phyloP scores from a whole-genome alignment of 2,888 invertebrate species.

The Aplocera efformata region DNA sequence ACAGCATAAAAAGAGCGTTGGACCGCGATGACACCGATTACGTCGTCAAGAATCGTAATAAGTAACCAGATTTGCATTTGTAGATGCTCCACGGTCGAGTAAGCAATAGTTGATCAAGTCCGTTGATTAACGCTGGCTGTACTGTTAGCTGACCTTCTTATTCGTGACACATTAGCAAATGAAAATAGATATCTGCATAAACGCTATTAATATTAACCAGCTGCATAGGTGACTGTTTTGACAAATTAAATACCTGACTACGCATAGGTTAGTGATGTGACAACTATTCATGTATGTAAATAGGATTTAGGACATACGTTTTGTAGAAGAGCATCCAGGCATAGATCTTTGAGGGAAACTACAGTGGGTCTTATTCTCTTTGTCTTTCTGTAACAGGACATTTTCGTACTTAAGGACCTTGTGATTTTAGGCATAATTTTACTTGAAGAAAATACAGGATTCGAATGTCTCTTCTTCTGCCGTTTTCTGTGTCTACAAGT shows the following conservation, averaged over 20 bases:
- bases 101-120: constrained; percentile 35
- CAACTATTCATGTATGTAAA: too few species aligned
- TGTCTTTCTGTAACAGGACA: constrained; percentile 31
- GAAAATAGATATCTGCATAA: constrained; percentile 30
- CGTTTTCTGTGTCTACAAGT: constrained; percentile 34
- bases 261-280: too few species aligned
- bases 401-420: constrained; percentile 28
- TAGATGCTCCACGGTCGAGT: constrained; percentile 38
- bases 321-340: constrained; percentile 77
- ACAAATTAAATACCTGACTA: constrained; percentile 8
- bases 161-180: constrained; percentile 37
- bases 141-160: constrained; percentile 60
- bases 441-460: constrained; percentile 14
- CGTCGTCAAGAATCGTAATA: constrained; percentile 24
- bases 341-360: constrained; percentile 71
- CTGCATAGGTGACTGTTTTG: constrained; percentile 12
- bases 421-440: constrained; percentile 25
- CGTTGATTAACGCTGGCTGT: constrained; percentile 42
- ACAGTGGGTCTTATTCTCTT: constrained; percentile 62
- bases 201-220: constrained; percentile 27
- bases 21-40: constrained; percentile 36
- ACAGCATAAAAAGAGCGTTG: constrained; percentile 38
- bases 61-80: constrained; percentile 38
- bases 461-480: constrained; percentile 33
- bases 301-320: constrained; percentile 56